A percentile compares a stretch with the other conserved stretches of the same genome.
Conservation (phyloP, 2,888 invertebrate genomes). For the Synergus japonicus region DNA sequence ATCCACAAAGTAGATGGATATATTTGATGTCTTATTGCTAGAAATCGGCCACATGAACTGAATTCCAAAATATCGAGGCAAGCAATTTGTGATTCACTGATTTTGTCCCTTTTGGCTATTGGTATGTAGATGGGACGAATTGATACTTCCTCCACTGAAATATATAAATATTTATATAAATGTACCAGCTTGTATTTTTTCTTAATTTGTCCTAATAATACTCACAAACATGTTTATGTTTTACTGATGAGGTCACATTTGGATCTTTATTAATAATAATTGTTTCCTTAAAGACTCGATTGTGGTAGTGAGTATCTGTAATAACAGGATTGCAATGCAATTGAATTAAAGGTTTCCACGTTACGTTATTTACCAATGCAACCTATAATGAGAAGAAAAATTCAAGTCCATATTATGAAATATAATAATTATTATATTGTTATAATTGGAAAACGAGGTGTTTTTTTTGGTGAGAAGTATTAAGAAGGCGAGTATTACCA, state of each 20-base stretch:
- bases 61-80: slow-evolving; percentile 70
- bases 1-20: slow-evolving; percentile 73
- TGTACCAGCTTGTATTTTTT: slow-evolving; percentile 11
- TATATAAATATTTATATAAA: slow-evolving; percentile 1
- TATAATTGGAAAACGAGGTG: too few species aligned
- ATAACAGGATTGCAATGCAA: slow-evolving; percentile 70
- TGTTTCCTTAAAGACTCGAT: slow-evolving; percentile 70
- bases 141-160: slow-evolving; percentile 69
- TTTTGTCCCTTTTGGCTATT: slow-evolving; percentile 60
- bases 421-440: too few species aligned
- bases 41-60: slow-evolving; percentile 70
- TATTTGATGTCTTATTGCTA: slow-evolving; percentile 70
- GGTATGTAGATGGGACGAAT: slow-evolving; percentile 71
- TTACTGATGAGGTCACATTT: slow-evolving; percentile 49
- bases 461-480: too few species aligned
- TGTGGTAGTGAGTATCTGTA: slow-evolving; percentile 65
- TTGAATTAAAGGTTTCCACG: slow-evolving; percentile 70
- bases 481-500: slow-evolving; percentile 56
- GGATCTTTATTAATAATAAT: slow-evolving; percentile 59
- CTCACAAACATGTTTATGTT: slow-evolving; percentile 65
- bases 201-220: slow-evolving; percentile 35
- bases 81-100: slow-evolving; percentile 57
- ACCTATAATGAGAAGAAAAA: slow-evolving; percentile 59
- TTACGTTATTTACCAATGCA: slow-evolving; percentile 70
- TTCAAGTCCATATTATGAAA: too few species aligned